Percentiles rank a stretch among this genome's conserved stretches.
Evolutionary conservation across 2,113 vertebrate genomes (phyloP).

Genomic region (Burhinus oedicnemus): DNA sequence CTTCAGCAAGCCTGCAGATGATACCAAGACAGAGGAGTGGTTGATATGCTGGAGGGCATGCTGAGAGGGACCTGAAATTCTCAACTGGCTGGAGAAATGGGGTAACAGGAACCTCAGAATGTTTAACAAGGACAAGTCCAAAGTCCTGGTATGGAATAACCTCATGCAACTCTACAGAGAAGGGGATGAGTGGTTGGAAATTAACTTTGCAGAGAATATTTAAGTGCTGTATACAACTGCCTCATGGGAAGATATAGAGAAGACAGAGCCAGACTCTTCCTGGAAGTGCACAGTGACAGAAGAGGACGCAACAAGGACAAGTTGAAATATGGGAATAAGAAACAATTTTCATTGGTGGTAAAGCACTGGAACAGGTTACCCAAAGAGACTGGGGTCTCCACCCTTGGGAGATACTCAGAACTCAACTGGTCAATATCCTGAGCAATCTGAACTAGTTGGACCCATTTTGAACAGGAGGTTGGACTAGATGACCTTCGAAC

Average conservation of each 20-base stretch:
- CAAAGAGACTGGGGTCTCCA: no score
- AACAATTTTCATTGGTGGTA: neutral
- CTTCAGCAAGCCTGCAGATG: neutral
- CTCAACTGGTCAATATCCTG: no score
- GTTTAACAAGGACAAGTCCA: neutral
- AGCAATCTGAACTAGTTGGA: no score
- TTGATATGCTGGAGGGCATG: neutral
- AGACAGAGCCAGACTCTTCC: neutral
- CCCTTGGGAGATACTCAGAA: no score
- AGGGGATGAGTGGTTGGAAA: neutral
- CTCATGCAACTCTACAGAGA: neutral
- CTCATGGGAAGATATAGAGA: neutral
- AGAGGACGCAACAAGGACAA: neutral
- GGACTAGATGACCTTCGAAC: no score
- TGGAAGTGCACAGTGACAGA: neutral
- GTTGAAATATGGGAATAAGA: neutral
- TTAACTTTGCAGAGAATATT: neutral
- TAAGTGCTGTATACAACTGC: neutral
- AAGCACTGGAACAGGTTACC: no score
- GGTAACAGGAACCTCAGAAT: neutral
- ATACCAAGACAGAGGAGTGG: neutral
- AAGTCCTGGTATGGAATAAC: neutral
- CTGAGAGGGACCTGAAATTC: neutral
- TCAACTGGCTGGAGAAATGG: neutral
- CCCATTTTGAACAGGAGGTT: no score